Evolutionary conservation across 2,113 vertebrate genomes (phyloP).

Genomic region (Mixornis gularis): DNA sequence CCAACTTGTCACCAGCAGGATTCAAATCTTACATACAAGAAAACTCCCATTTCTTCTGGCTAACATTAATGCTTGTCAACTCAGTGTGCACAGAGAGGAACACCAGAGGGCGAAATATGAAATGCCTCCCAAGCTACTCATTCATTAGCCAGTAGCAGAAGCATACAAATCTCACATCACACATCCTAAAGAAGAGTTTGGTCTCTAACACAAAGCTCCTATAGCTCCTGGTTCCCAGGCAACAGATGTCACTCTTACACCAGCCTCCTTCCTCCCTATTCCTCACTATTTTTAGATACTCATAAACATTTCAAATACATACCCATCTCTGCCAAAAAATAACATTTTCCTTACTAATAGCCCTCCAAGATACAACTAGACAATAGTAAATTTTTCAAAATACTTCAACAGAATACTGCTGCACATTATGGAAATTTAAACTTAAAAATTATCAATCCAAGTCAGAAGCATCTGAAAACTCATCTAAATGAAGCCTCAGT

Average conservation of each 20-base stretch:
- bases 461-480: neutral
- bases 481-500: neutral
- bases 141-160: neutral
- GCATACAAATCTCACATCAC: neutral
- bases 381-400: neutral
- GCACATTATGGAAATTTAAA: neutral
- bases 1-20: neutral
- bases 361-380: neutral
- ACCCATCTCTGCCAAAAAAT: neutral
- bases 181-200: neutral
- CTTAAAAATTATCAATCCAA: neutral
- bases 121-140: neutral
- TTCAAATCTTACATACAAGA: neutral
- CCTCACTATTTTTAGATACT: neutral
- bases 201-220: neutral
- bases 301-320: rapidly evolving
- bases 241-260: neutral
- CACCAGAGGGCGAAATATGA: neutral
- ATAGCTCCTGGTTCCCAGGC: neutral
- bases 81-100: neutral
- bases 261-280: neutral
- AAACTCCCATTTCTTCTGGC: neutral
- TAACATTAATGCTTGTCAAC: neutral
- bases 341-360: neutral
- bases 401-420: neutral